A percentile compares a stretch with the other conserved stretches of the same genome.
These are phyloP conservation scores for Xestia ashworthii DNA, from an alignment of 2,888 invertebrate species.

Conservation along the genomic window DNA sequence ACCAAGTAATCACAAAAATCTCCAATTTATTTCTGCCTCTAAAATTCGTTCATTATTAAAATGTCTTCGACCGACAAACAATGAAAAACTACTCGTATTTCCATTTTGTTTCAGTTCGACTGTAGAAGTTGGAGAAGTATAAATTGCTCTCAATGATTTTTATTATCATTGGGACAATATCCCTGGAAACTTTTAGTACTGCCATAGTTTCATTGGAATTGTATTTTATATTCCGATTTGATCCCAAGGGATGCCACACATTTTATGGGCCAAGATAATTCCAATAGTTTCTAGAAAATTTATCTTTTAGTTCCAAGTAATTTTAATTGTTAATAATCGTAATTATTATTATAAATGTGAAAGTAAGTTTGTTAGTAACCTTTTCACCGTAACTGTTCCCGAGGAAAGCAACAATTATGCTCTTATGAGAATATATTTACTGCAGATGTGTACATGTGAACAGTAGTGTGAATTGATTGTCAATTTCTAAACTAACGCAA, in stretches of 20 bases:
- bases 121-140: conserved; percentile 3
- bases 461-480: no score
- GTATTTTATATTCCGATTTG: conserved; percentile 4
- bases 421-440: no score
- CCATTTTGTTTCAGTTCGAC: neutral
- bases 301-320: neutral
- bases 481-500: no score
- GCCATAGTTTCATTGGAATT: neutral
- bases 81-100: conserved; percentile 28
- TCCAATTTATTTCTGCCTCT: neutral
- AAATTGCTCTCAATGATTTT: neutral
- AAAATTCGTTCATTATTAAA: conserved; percentile 13
- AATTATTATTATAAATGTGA: no score
- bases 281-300: neutral
- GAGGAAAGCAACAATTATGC: no score
- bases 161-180: neutral
- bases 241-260: neutral
- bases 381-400: no score
- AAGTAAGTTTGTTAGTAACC: no score
- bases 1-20: neutral
- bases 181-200: neutral
- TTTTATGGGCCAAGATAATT: neutral
- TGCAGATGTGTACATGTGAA: no score
- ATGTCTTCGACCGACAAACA: neutral
- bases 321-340: neutral